A percentile compares a stretch with the other conserved stretches of the same genome.
phyloP scores from a whole-genome alignment of 2,797 vertebrate species.

The Thunnus albacares region DNA sequence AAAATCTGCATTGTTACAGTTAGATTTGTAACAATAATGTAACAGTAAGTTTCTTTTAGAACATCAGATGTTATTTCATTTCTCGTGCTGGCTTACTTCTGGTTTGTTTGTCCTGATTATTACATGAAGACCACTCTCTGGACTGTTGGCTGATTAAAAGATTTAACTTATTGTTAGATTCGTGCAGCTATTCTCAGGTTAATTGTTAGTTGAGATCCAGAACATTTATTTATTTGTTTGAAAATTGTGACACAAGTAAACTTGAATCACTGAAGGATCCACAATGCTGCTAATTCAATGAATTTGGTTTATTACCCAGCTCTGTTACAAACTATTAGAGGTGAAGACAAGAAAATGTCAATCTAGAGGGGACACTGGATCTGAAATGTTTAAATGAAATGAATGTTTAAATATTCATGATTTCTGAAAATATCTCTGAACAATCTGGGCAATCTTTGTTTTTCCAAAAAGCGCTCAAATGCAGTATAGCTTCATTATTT shows the following conservation, averaged over 20 bases:
- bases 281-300: background rate
- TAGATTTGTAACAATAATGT: background rate
- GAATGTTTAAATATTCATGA: background rate
- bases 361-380: background rate
- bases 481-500: constrained; percentile 29
- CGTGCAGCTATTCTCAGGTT: background rate
- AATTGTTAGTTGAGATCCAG: background rate
- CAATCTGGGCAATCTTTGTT: constrained; percentile 23
- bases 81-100: background rate
- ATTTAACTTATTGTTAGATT: background rate
- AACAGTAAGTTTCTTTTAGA: background rate
- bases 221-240: background rate
- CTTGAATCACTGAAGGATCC: background rate
- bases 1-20: background rate
- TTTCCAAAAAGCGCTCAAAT: constrained; percentile 22
- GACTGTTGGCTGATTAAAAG: background rate
- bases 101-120: background rate
- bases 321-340: background rate
- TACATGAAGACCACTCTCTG: background rate
- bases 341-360: background rate
- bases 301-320: background rate
- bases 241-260: background rate
- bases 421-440: constrained; percentile 7
- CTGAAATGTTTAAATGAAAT: constrained; percentile 5
- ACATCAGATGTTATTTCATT: background rate